Evolutionary conservation across 2,888 invertebrate species (phyloP), one percentile per base, ranked within the genome.

Genomic region (Heliconius sara): DNA sequence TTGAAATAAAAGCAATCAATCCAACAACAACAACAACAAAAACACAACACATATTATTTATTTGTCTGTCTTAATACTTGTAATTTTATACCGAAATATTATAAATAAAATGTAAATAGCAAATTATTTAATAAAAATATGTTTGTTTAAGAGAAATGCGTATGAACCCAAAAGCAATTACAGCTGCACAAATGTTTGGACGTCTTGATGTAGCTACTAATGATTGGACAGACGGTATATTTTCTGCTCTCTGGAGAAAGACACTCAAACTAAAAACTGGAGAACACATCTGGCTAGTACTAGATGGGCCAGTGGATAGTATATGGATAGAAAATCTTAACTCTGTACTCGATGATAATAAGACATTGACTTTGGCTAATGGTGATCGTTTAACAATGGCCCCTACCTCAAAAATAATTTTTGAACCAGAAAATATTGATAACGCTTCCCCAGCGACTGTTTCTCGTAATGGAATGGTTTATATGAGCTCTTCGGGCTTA

Each of bases 241-340:
- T 99, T 92, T 99, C 99, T 0, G 98, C 99, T 0, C 94, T 99
- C 0, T 99, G 99, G 99, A 96, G 99, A 65, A 98, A 99, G 93
- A 99, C 99, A 0, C 95, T 99, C 2, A 98, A 98, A 92, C 94
- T 98, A 1, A 99, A 98, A 93, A 97, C 97, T 84, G 97, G 96
- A 5, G 99, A 99, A 87, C 96, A 98, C 89, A 97, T 99, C 34
- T 99, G 99, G 99, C 92, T 99, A 71, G 98, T 99, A 0, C 93
- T 99, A 66, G 99, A 99, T 88, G 99, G 99, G 0, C 99, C 99
- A 0, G 99, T 99, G 0, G 99, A 99, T 89, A 98, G 99, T 86
- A 99, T 99, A 85, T 99, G 99, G 99, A 99, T 99, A 85, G 99
- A 99, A 92, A 99, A 99, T 93, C 96, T 99, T 84, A 99, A 99